Evolutionary conservation across 2,113 vertebrate genomes (phyloP).

Genomic region (Pomatorhinus ruficollis): DNA sequence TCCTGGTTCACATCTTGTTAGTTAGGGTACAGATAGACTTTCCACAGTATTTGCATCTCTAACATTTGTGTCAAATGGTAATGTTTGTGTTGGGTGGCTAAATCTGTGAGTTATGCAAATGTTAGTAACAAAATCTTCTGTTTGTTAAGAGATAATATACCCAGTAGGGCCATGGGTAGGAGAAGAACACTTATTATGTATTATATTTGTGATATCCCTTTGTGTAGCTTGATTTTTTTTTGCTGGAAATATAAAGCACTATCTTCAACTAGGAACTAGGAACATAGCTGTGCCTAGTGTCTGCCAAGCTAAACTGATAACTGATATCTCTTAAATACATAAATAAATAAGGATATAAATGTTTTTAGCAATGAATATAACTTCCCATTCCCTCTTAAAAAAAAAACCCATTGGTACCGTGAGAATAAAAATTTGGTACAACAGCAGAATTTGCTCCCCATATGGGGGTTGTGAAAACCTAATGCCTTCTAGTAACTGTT

Average conservation of each 20-base stretch:
- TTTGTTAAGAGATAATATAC: background rate
- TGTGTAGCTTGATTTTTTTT: background rate
- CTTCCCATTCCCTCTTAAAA: background rate
- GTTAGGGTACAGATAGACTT: background rate
- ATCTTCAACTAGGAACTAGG: background rate
- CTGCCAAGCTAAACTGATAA: background rate
- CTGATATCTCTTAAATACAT: background rate
- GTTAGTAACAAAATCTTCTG: background rate
- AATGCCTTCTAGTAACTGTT: background rate
- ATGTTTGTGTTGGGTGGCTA: background rate
- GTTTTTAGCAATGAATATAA: background rate
- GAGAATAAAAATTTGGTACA: background rate
- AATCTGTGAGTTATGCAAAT: background rate
- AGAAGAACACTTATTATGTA: background rate
- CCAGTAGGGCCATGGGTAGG: background rate
- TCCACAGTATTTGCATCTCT: background rate
- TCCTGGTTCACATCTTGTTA: background rate
- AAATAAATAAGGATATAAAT: background rate
- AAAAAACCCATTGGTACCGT: background rate
- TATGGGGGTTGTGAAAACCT: background rate
- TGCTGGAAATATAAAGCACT: background rate
- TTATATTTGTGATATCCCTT: background rate
- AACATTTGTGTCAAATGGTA: background rate
- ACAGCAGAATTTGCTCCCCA: background rate
- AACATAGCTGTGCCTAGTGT: background rate